Conservation (phyloP, 2,888 invertebrate species). For the Fragum sueziense region DNA sequence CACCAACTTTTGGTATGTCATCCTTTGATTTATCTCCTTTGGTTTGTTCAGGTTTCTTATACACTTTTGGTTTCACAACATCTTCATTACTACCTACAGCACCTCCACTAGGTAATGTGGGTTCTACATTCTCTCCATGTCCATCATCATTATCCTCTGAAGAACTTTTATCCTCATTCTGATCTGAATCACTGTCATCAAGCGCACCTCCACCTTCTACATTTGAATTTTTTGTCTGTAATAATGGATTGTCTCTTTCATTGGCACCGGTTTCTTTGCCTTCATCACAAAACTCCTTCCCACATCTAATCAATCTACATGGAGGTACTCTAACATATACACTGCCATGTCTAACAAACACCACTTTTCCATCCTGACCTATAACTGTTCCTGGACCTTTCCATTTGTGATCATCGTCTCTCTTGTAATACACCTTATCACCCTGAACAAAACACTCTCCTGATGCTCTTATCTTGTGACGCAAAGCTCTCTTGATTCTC, state of each 20-base stretch:
- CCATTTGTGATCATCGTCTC: slow-evolving; percentile 54
- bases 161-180: no score
- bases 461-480: slow-evolving; percentile 42
- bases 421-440: slow-evolving; percentile 57
- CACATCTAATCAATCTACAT: slow-evolving; percentile 42
- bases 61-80: background rate
- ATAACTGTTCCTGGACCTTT: slow-evolving; percentile 57
- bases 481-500: slow-evolving; percentile 45
- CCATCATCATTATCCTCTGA: background rate
- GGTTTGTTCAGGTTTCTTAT: background rate
- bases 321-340: slow-evolving; percentile 48
- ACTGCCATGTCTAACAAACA: slow-evolving; percentile 61
- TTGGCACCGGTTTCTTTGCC: background rate
- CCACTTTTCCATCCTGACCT: slow-evolving; percentile 57
- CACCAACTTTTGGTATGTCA: slow-evolving; percentile 29
- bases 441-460: slow-evolving; percentile 33
- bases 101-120: background rate
- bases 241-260: no score
- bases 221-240: no score
- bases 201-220: no score
- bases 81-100: background rate
- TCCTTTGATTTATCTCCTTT: background rate
- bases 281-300: slow-evolving; percentile 18
- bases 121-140: background rate
- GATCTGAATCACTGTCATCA: no score